Evolutionary conservation across 2,113 vertebrate species (phyloP).

Genomic region (Scomber japonicus): DNA sequence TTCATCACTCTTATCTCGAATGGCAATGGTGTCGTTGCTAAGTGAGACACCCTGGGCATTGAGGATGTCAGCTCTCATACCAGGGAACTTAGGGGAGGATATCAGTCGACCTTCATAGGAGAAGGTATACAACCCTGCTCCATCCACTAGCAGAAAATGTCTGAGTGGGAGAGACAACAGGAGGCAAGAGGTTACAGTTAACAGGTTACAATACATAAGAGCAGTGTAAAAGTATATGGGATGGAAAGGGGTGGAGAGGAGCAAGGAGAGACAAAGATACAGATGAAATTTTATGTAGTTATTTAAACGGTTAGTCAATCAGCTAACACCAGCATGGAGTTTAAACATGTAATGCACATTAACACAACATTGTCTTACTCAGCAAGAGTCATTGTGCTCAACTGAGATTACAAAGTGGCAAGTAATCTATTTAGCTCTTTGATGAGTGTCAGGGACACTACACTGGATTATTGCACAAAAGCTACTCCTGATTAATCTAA

Average conservation of each 20-base stretch:
- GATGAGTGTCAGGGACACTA: constrained; percentile 57
- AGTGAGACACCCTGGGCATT: constrained; percentile 91
- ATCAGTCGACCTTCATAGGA: constrained; percentile 95
- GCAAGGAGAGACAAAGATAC: constrained; percentile 5
- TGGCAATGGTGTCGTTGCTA: constrained; percentile 93
- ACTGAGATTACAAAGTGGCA: constrained; percentile 63
- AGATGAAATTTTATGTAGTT: constrained; percentile 9
- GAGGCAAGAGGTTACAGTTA: constrained; percentile 1
- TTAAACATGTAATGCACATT: constrained; percentile 48
- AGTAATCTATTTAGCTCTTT: constrained; percentile 70
- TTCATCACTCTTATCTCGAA: constrained; percentile 93
- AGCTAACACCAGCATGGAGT: constrained; percentile 47
- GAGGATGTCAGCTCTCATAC: constrained; percentile 93
- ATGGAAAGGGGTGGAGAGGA: neutral
- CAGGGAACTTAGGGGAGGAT: constrained; percentile 92
- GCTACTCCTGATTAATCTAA: constrained; percentile 77
- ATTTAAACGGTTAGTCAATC: constrained; percentile 34
- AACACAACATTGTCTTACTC: constrained; percentile 57
- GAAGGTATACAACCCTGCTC: constrained; percentile 92
- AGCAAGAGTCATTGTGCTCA: constrained; percentile 36
- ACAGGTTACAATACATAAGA: constrained; percentile 15
- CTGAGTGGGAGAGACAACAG: constrained; percentile 72
- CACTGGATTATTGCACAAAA: constrained; percentile 72
- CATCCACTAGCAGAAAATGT: constrained; percentile 94
- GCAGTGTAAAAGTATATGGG: neutral